Base-by-base conservation (phyloP, 2,888 invertebrate genomes). In the Drosophila prolongata region DNA sequence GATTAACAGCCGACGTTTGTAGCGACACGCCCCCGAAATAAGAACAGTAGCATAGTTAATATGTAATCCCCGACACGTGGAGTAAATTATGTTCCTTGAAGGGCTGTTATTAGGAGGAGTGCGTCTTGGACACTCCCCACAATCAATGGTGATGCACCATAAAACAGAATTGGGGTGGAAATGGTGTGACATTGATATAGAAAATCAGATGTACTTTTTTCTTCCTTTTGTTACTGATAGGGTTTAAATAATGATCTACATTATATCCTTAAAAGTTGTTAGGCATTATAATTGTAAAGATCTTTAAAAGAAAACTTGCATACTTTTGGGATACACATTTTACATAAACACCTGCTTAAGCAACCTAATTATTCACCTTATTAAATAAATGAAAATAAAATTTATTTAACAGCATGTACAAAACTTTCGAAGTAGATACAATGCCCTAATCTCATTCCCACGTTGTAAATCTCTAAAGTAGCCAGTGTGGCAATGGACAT, bases 51-150 rank as follows among this genome's bases (percentile, higher is more conserved):
- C 53, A 14, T 42, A 61, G 77, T 78, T 68, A 65, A 86, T 78
- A 58, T 81, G 87, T 82, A 80, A 82, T 50, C 81, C 80, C 60
- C 35, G 53, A 80, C 81, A 82, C 81, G 87, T 83, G 81, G 80
- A 78, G 69, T 72, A 66, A 83, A 86, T 82, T 72, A 80, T 77
- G 78, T 65, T 70, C 67, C 50, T 68, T 44, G 42, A 70, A 71
- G 71, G 54, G 40, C 52, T 44, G 70, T 35, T 49, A 68, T 35
- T 68, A 35, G 16, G 44, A 19, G 16, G 50, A 71, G 49, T 27
- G 71, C 53, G 35, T 13, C 44, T 56, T 54, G 53, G 54, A 40
- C 54, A 54, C 62, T 54, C 71, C 62, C 54, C 49, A 35, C 24
- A 55, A 53, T 44, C 53, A 37, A 40, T 30, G 34, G 16, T 34